Base-by-base conservation (phyloP, 2,113 vertebrate genomes). In the Xiphias gladius region DNA sequence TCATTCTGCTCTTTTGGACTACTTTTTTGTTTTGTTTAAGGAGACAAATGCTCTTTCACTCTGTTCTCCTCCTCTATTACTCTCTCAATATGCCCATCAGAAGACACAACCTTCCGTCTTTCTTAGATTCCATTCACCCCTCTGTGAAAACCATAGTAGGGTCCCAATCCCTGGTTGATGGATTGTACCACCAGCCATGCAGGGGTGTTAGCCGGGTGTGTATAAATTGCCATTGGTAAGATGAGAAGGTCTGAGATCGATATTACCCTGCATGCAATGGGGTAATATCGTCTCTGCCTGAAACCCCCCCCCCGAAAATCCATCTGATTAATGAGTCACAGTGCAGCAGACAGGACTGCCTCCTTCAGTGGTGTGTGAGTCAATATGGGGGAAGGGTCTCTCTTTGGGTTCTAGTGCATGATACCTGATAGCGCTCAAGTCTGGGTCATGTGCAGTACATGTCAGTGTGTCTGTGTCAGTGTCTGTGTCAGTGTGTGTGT, bases 281-380 rank as follows among this genome's bases (percentile, higher is more conserved):
- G 91, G 84, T 81, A 86, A 74, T 89, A 81, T 77, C 61, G 57
- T 83, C 74, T 86, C 57, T 77, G 62, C 35, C 75, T 22, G 26
- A 52, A 65, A 20, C 35, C 76, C 55, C 26, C 24, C 63, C 37
- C 24, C 50, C 65, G 48, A 61, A 68, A 88, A 62, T 87, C 86
- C 83, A 90, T 93, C 85, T 90, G 92, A 91, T 91, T 90, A 93
- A 91, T 94, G 88, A 91, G 86, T 89, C 87, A 86, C 65, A 41
- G 87, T 84, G 86, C 84, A 72, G 83, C 48, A 91, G 88, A 91
- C 83, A 87, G 73, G 83, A 30, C 78, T 68, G 76, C 78, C 73
- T 87, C 75, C 70, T 80, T 78, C 74, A 65, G 6, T 58, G 65
- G 54, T 71, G 75, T 79, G 70, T 77, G 84, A 66, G 55, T 78